Evolutionary conservation across 2,888 invertebrate genomes (phyloP).

Genomic region (Chalcis sispes): DNA sequence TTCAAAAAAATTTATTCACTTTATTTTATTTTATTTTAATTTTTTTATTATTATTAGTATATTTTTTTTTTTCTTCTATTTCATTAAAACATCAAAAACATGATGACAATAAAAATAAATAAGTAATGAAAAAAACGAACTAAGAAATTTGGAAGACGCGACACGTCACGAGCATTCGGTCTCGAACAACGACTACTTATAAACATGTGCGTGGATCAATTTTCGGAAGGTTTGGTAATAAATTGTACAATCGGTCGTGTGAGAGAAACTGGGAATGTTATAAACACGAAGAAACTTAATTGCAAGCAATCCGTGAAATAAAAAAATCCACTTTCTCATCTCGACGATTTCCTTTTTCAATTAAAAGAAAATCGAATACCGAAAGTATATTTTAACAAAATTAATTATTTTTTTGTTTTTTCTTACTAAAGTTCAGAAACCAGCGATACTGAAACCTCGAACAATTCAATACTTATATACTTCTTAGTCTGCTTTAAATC

Average conservation of each 20-base stretch:
- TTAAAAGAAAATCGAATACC: slow-evolving; percentile 44
- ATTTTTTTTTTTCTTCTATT: slow-evolving; percentile 6
- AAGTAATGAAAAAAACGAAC: slow-evolving; percentile 41
- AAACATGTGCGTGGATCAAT: slow-evolving; percentile 55
- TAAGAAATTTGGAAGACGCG: slow-evolving; percentile 57
- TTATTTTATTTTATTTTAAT: too few relatives aligned
- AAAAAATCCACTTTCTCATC: slow-evolving; percentile 47
- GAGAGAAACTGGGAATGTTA: slow-evolving; percentile 54
- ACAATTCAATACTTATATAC: slow-evolving; percentile 43
- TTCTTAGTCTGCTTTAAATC: slow-evolving; percentile 47
- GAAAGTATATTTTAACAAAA: slow-evolving; percentile 30
- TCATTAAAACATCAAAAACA: slow-evolving; percentile 27
- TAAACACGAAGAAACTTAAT: slow-evolving; percentile 48
- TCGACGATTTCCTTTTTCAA: slow-evolving; percentile 39
- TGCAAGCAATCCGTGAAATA: slow-evolving; percentile 46
- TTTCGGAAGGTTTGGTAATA: slow-evolving; percentile 55
- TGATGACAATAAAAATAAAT: slow-evolving; percentile 48
- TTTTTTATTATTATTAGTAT: slow-evolving; percentile 4
- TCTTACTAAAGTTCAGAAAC: slow-evolving; percentile 30
- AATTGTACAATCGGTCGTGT: slow-evolving; percentile 50
- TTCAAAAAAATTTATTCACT: slow-evolving; percentile 45
- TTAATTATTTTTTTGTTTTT: slow-evolving; percentile 27
- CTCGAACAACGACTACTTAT: slow-evolving; percentile 55
- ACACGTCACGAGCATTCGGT: slow-evolving; percentile 56
- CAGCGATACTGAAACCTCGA: slow-evolving; percentile 29